phyloP scores from a whole-genome alignment of 2,888 invertebrate genomes.

The Erynnis tages region DNA sequence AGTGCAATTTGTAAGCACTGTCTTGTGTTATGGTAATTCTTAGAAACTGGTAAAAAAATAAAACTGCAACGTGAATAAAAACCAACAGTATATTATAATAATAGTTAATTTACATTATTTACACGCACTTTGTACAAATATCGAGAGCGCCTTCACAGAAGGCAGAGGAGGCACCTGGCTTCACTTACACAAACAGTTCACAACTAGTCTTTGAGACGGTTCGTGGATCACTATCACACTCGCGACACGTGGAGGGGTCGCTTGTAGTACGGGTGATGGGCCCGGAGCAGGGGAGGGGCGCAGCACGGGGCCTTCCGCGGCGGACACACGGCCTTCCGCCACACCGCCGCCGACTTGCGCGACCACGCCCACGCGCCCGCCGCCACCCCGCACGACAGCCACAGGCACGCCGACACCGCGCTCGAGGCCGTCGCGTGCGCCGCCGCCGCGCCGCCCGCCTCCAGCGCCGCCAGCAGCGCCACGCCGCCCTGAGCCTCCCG shows the following conservation, averaged over 20 bases:
- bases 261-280: constrained; percentile 66
- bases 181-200: constrained; percentile 30
- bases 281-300: constrained; percentile 61
- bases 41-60: constrained; percentile 26
- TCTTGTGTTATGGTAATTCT: too few species aligned
- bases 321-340: constrained; percentile 77
- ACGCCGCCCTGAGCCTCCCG: constrained; percentile 70
- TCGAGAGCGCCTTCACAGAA: constrained; percentile 77
- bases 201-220: constrained; percentile 32
- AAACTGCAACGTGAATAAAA: constrained; percentile 56
- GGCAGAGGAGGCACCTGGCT: constrained; percentile 55
- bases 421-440: constrained; percentile 51
- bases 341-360: constrained; percentile 81
- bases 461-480: constrained; percentile 74
- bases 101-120: constrained; percentile 64
- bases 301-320: constrained; percentile 63
- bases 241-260: constrained; percentile 70
- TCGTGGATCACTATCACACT: constrained; percentile 49
- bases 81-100: constrained; percentile 67
- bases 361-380: constrained; percentile 86
- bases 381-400: constrained; percentile 83
- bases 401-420: constrained; percentile 81
- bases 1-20: neutral
- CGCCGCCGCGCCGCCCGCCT: constrained; percentile 52
- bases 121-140: constrained; percentile 57